Conservation (phyloP, 1,140 invertebrate genomes). For the Lysiphlebus fabarum region DNA sequence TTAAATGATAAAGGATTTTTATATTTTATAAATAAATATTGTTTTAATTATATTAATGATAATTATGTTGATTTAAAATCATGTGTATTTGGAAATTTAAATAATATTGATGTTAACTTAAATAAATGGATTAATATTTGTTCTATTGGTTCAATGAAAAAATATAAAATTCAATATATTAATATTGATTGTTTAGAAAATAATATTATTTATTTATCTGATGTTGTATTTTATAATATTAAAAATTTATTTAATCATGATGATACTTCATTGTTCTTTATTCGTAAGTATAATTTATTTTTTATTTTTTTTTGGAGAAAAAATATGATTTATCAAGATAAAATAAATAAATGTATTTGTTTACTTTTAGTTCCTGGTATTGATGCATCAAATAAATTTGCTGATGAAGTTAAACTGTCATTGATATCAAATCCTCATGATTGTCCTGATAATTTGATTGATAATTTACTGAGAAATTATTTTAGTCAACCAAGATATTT, state of each 20-base stretch:
- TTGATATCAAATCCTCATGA: slow-evolving; percentile 53
- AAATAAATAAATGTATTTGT: slow-evolving; percentile 22
- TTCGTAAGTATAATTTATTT: slow-evolving; percentile 34
- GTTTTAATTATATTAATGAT: too few relatives aligned
- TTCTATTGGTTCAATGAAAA: slow-evolving; percentile 31
- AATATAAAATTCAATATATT: slow-evolving; percentile 43
- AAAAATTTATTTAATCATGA: slow-evolving; percentile 34
- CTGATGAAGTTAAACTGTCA: slow-evolving; percentile 55
- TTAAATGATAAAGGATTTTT: slow-evolving; percentile 35
- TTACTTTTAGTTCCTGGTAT: slow-evolving; percentile 35
- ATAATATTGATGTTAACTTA: slow-evolving; percentile 11
- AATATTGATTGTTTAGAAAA: slow-evolving; percentile 32
- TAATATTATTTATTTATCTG: slow-evolving; percentile 48
- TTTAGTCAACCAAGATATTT: slow-evolving; percentile 58
- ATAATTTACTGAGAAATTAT: slow-evolving; percentile 56
- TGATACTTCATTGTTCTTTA: slow-evolving; percentile 31
- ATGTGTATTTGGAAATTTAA: slow-evolving; percentile 34
- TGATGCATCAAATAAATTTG: slow-evolving; percentile 44
- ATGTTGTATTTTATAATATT: slow-evolving; percentile 56
- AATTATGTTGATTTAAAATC: slow-evolving; percentile 36
- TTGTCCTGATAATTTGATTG: slow-evolving; percentile 47
- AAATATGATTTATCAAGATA: background rate
- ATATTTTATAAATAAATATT: slow-evolving; percentile 26
- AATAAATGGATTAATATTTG: slow-evolving; percentile 41
- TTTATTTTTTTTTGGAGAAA: background rate